These are phyloP conservation scores for Rhyacichthys aspro DNA, from an alignment of 2,797 vertebrate genomes.

Conservation along the genomic window DNA sequence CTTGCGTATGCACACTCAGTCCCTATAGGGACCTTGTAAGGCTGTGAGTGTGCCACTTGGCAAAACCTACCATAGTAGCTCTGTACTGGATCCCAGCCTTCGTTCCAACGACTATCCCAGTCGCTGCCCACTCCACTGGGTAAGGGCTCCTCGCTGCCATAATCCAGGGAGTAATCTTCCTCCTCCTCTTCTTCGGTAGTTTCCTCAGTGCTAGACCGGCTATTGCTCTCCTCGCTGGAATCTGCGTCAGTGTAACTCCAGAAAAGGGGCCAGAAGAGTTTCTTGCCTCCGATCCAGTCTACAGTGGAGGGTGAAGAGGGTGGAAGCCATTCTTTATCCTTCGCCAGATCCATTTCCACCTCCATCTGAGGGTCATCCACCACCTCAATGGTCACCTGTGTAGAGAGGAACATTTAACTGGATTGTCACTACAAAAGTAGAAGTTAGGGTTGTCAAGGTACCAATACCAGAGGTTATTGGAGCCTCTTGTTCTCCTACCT, in stretches of 20 bases:
- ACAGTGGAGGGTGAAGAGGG: conserved; percentile 74
- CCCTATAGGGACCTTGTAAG: too few relatives aligned
- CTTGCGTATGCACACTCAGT: too few relatives aligned
- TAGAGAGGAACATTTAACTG: not conserved
- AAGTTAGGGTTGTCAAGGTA: too few relatives aligned
- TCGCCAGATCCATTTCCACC: conserved; percentile 89
- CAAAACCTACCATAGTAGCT: conserved; percentile 83
- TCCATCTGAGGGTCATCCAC: conserved; percentile 88
- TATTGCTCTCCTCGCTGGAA: conserved; percentile 73
- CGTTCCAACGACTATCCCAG: conserved; percentile 85
- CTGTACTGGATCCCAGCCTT: conserved; percentile 85
- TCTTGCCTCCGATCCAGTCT: conserved; percentile 85
- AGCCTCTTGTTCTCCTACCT: too few relatives aligned
- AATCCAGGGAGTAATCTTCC: conserved; percentile 84
- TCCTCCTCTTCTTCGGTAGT: conserved; percentile 76
- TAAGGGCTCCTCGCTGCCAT: conserved; percentile 85
- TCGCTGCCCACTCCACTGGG: conserved; percentile 84
- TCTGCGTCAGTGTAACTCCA: conserved; percentile 88
- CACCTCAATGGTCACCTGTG: conserved; percentile 90
- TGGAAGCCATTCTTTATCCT: conserved; percentile 85
- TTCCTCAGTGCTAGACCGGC: conserved; percentile 75
- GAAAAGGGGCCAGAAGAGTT: conserved; percentile 92
- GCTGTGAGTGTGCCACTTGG: conserved; percentile 28
- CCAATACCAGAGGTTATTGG: too few relatives aligned
- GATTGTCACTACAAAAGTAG: too few relatives aligned